Conservation (phyloP, 2,113 vertebrate species). For the Tauraco erythrolophus region DNA sequence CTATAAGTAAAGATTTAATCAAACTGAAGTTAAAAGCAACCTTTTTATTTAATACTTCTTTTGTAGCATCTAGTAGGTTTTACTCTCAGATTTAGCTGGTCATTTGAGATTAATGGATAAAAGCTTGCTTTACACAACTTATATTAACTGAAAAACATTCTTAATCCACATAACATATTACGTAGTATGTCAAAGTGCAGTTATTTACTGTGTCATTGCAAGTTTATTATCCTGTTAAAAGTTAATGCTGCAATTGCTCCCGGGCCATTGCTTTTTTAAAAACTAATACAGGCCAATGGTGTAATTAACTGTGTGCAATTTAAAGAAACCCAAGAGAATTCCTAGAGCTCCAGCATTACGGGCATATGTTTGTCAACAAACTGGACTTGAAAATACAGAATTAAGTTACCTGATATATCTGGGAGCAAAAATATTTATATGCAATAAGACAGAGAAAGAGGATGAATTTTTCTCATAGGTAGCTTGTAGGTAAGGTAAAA, state of each 20-base stretch:
- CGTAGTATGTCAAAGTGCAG: not conserved
- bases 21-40: not conserved
- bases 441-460: not conserved
- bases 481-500: not conserved
- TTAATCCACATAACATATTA: not conserved
- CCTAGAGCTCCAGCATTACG: not conserved
- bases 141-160: not conserved
- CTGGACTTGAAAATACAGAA: not conserved
- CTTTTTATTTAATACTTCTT: not conserved
- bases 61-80: not conserved
- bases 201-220: not conserved
- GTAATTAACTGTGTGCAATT: not conserved
- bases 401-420: not conserved
- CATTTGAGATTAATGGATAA: not conserved
- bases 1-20: not conserved
- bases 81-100: not conserved
- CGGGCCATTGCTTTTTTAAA: not conserved
- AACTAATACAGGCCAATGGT: not conserved
- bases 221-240: constrained; percentile 29
- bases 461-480: not conserved
- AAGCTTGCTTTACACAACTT: not conserved
- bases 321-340: not conserved
- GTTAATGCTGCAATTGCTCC: constrained; percentile 10
- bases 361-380: not conserved
- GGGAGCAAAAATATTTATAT: not conserved